A percentile compares a stretch with the other conserved stretches of the same genome.
Evolutionary conservation across 2,888 invertebrate genomes (phyloP).

Genomic region (Drosophila siamana): DNA sequence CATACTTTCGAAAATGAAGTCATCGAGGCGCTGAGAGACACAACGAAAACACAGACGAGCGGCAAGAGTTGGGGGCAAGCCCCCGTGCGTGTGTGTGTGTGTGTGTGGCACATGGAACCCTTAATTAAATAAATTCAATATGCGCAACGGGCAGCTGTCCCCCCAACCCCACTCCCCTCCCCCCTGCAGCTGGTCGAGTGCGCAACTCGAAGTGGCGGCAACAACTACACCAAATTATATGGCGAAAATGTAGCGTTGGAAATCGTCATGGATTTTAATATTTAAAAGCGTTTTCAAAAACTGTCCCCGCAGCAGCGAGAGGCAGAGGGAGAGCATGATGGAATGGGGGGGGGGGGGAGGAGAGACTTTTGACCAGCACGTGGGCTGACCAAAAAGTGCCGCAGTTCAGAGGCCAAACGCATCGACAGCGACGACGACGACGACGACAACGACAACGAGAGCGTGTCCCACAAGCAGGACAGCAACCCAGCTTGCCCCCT

Average conservation of each 20-base stretch:
- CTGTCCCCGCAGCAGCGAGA: conserved; percentile 41
- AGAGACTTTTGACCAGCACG: conserved; percentile 61
- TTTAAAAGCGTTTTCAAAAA: conserved; percentile 83
- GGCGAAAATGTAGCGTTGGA: conserved; percentile 75
- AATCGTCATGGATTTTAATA: conserved; percentile 85
- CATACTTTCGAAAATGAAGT: conserved; percentile 82
- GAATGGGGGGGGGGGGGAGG: conserved; percentile 15
- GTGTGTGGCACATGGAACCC: conserved; percentile 74
- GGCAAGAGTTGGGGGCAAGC: not conserved
- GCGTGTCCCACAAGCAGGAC: conserved; percentile 52
- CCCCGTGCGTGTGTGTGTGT: too few relatives aligned
- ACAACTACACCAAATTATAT: conserved; percentile 71
- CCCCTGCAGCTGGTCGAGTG: not conserved
- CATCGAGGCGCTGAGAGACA: conserved; percentile 74
- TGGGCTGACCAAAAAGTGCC: conserved; percentile 71
- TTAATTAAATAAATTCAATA: conserved; percentile 85
- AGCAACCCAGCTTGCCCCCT: not conserved
- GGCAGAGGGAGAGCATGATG: not conserved
- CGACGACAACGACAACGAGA: conserved; percentile 30
- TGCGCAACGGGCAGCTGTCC: conserved; percentile 77
- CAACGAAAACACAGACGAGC: conserved; percentile 14
- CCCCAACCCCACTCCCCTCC: not conserved
- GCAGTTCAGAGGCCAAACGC: conserved; percentile 79
- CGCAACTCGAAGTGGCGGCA: conserved; percentile 23
- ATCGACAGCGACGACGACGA: conserved; percentile 60